Evolutionary conservation across 2,113 vertebrate species (phyloP).

Genomic region (Gnathonemus longibarbis): DNA sequence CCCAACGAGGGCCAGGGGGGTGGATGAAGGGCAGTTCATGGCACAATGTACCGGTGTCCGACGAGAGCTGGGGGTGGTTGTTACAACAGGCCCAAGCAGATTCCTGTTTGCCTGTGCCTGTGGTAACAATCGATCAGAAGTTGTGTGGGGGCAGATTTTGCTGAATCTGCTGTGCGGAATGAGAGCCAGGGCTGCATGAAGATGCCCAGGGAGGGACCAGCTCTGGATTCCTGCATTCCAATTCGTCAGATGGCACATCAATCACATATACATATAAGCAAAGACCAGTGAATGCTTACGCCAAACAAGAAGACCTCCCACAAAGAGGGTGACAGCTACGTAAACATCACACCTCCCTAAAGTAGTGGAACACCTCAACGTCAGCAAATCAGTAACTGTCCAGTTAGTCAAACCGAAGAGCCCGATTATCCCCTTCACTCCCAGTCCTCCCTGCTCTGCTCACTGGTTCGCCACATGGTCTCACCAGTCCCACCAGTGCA

Average conservation of each 20-base stretch:
- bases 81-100: neutral
- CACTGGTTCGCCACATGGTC: neutral
- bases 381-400: neutral
- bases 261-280: neutral
- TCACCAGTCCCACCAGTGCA: neutral
- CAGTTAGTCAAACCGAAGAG: neutral
- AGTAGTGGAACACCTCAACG: neutral
- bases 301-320: neutral
- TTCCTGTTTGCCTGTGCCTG: neutral
- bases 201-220: constrained; percentile 45
- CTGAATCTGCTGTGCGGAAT: constrained; percentile 43
- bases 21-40: neutral
- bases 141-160: constrained; percentile 47
- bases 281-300: neutral
- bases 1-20: constrained; percentile 38
- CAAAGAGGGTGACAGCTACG: neutral
- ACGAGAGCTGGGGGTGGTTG: neutral
- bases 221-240: constrained; percentile 47
- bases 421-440: neutral
- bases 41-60: neutral
- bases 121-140: constrained; percentile 47
- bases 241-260: constrained; percentile 26
- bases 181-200: constrained; percentile 53
- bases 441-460: neutral
- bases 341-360: neutral